Percentiles rank a stretch among this genome's conserved stretches.
Conservation (phyloP, 2,888 invertebrate genomes). For the Ecdyonurus torrentis region DNA sequence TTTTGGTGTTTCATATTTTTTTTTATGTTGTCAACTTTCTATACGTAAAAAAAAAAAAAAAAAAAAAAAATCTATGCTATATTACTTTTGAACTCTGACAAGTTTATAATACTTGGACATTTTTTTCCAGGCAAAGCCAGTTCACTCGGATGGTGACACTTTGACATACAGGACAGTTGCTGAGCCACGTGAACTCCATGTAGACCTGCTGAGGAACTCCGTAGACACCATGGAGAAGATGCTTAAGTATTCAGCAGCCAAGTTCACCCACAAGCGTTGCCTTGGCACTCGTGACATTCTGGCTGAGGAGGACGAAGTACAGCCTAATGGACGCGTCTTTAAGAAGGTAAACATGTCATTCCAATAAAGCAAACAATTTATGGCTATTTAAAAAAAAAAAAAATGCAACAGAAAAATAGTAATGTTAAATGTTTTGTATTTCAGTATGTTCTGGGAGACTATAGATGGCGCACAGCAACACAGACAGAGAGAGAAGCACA, state of each 20-base stretch:
- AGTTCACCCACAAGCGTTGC: constrained; percentile 56
- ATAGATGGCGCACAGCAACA: constrained; percentile 72
- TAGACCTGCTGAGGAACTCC: constrained; percentile 53
- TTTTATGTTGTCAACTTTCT: too few species aligned
- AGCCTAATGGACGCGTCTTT: constrained; percentile 86
- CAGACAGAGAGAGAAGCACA: constrained; percentile 61
- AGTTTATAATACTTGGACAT: constrained; percentile 13
- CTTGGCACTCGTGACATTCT: constrained; percentile 82
- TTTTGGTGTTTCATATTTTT: too few species aligned
- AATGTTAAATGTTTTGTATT: constrained; percentile 16
- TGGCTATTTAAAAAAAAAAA: not conserved
- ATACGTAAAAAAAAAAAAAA: too few species aligned
- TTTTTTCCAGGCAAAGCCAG: constrained; percentile 52
- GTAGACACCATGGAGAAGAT: constrained; percentile 71
- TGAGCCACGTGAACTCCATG: constrained; percentile 50
- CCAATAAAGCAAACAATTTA: not conserved
- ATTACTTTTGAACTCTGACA: too few species aligned
- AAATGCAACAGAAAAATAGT: not conserved
- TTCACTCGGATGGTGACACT: constrained; percentile 41
- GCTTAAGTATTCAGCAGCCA: constrained; percentile 57
- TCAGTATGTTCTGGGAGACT: constrained; percentile 82
- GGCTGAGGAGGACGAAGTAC: constrained; percentile 85
- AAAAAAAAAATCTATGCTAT: too few species aligned
- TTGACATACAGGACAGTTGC: constrained; percentile 58
- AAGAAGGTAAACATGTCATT: constrained; percentile 52